These are phyloP conservation scores for Schizopygopsis malacanthus DNA, from an alignment of 2,797 vertebrate genomes.

Conservation along the genomic window DNA sequence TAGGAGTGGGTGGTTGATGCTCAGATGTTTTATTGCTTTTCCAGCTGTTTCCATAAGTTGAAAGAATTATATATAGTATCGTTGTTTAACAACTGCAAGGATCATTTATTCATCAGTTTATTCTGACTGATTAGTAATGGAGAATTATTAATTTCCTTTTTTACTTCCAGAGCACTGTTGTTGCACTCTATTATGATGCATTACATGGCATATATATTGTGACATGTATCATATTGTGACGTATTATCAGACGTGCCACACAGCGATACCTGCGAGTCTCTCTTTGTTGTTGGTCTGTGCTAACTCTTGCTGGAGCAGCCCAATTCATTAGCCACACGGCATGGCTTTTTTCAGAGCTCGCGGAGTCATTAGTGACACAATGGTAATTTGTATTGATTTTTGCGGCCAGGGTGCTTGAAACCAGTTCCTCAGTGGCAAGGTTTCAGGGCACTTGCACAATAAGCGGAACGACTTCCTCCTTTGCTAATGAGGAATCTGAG, in stretches of 20 bases:
- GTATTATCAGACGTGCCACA: background rate
- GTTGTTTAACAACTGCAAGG: background rate
- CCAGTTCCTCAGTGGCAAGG: slow-evolving; percentile 59
- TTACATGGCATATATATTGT: background rate
- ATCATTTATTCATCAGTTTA: background rate
- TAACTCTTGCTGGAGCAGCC: background rate
- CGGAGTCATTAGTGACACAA: slow-evolving; percentile 37
- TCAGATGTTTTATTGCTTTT: background rate
- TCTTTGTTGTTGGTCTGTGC: slow-evolving; percentile 1
- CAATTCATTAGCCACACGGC: slow-evolving; percentile 35
- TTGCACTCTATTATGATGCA: background rate
- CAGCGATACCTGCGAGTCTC: background rate
- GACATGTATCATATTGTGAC: background rate
- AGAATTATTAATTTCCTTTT: background rate
- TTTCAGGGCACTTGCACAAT: slow-evolving; percentile 65
- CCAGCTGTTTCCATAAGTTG: background rate
- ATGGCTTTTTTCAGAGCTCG: slow-evolving; percentile 51
- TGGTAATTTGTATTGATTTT: slow-evolving; percentile 58
- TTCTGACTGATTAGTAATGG: too few species aligned
- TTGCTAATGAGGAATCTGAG: slow-evolving; percentile 73
- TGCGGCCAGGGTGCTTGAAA: slow-evolving; percentile 39
- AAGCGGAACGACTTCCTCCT: slow-evolving; percentile 65
- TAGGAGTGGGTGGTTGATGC: background rate
- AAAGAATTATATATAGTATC: background rate
- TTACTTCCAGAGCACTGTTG: background rate